Evolutionary conservation across 2,113 vertebrate species (phyloP).

Genomic region (Cygnus buccinator): DNA sequence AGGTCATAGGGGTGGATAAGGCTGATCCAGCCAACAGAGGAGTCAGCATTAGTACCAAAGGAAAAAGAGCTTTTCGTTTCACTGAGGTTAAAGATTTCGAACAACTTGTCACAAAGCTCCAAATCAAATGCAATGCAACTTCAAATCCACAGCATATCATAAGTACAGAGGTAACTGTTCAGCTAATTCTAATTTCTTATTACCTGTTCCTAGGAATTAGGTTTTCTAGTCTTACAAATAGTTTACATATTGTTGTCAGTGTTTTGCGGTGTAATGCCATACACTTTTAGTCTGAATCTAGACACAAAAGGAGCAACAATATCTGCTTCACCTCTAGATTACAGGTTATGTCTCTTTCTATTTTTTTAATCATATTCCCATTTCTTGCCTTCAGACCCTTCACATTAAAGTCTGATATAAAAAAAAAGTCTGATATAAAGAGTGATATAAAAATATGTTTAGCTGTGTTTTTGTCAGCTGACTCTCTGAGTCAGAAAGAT

Average conservation of each 20-base stretch:
- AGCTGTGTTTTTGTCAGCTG: not conserved
- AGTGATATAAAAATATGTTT: not conserved
- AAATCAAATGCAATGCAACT: slow-evolving; percentile 79
- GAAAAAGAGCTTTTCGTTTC: slow-evolving; percentile 92
- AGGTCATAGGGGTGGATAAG: slow-evolving; percentile 90
- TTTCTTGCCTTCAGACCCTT: not conserved
- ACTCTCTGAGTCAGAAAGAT: not conserved
- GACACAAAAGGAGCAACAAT: not conserved
- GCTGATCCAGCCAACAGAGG: slow-evolving; percentile 82
- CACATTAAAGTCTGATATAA: not conserved
- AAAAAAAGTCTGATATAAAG: not conserved
- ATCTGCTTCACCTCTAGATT: not conserved
- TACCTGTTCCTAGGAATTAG: not conserved
- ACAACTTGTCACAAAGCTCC: slow-evolving; percentile 85
- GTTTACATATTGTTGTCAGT: accelerated
- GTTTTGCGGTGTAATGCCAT: not conserved
- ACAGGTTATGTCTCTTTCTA: not conserved
- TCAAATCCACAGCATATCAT: slow-evolving; percentile 81
- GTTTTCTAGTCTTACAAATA: not conserved
- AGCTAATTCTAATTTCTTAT: not conserved
- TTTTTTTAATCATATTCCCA: not conserved
- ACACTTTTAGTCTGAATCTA: not conserved
- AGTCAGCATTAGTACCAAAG: slow-evolving; percentile 87
- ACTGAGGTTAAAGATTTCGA: slow-evolving; percentile 89
- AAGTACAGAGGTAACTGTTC: slow-evolving; percentile 82